These are phyloP conservation scores for Ptilorrhoa leucosticta DNA, from an alignment of 2,113 vertebrate species.

Conservation along the genomic window DNA sequence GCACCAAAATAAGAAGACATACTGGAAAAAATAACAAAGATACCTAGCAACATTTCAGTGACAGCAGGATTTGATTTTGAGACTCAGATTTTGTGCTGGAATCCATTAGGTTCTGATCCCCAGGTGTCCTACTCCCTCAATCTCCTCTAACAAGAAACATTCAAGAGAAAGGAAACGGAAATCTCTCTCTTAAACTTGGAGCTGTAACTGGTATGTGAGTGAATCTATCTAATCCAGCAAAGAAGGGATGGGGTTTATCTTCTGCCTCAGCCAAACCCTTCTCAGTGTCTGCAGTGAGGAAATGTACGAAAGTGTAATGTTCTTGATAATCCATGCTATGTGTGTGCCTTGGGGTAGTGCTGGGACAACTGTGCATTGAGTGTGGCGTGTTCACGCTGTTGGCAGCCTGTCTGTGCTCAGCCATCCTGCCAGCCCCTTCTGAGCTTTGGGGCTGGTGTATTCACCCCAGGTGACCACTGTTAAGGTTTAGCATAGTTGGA, in stretches of 20 bases:
- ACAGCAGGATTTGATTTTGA: neutral
- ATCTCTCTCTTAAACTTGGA: neutral
- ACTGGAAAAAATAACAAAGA: neutral
- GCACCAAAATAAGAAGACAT: neutral
- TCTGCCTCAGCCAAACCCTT: neutral
- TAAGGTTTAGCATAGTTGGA: neutral
- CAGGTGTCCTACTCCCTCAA: neutral
- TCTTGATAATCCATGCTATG: neutral
- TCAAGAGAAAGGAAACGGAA: neutral
- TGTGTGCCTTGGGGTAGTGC: neutral
- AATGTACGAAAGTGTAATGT: neutral
- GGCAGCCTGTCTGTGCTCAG: neutral
- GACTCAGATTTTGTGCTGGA: neutral
- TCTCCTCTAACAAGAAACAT: neutral
- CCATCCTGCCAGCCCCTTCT: neutral
- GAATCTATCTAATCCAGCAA: neutral
- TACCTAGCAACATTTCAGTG: neutral
- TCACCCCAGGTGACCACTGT: no score
- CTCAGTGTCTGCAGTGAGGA: neutral
- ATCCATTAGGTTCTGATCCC: neutral
- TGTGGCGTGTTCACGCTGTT: accelerated
- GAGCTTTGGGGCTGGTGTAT: neutral
- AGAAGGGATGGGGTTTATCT: neutral
- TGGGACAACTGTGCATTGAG: accelerated
- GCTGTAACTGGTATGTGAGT: neutral